phyloP scores from a whole-genome alignment of 2,797 vertebrate species.

The Sitta carolinensis region DNA sequence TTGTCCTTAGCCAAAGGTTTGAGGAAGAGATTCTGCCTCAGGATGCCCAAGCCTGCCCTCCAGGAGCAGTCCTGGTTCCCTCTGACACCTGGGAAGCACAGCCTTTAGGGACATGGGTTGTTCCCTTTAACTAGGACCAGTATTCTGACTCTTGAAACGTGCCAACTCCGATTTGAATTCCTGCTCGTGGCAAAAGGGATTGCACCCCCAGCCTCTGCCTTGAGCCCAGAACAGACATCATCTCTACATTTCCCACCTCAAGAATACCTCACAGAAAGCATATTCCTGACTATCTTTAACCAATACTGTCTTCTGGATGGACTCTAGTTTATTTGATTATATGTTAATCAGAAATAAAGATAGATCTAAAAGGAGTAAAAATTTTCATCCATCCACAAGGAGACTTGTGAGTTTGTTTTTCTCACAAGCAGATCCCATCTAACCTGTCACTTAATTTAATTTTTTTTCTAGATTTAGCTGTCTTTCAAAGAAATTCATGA shows the following conservation, averaged over 20 bases:
- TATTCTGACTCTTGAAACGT: neutral
- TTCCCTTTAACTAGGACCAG: neutral
- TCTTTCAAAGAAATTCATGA: neutral
- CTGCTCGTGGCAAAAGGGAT: neutral
- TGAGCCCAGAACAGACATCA: neutral
- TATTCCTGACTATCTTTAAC: neutral
- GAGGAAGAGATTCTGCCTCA: neutral
- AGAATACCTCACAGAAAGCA: neutral
- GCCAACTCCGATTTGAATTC: neutral
- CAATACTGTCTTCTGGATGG: neutral
- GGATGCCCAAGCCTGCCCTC: neutral
- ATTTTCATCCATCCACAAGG: neutral
- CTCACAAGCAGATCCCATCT: neutral
- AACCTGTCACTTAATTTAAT: neutral
- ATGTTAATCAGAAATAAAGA: neutral
- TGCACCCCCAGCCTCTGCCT: neutral
- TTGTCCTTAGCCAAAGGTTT: neutral
- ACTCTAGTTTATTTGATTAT: neutral
- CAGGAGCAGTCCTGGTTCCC: neutral
- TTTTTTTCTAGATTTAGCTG: neutral
- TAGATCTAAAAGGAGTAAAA: neutral
- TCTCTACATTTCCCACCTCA: neutral
- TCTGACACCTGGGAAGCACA: neutral
- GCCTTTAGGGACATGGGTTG: neutral
- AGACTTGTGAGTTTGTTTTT: neutral